phyloP scores from a whole-genome alignment of 2,888 invertebrate genomes.

The Parnassius mnemosyne region DNA sequence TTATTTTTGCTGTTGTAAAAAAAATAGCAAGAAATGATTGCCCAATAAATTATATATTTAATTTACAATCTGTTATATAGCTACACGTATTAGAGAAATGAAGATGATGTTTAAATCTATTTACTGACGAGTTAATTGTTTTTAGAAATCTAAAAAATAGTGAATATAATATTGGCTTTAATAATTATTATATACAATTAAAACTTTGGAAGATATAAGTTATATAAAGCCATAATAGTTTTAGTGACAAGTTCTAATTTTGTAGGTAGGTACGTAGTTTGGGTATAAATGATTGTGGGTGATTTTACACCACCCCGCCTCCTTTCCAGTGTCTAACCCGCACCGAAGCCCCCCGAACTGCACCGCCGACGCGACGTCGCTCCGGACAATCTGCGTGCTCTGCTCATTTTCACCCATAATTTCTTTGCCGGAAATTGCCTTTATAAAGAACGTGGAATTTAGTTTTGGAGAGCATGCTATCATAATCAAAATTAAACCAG shows the following conservation, averaged over 20 bases:
- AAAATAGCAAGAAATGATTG: no score
- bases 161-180: no score
- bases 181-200: no score
- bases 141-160: no score
- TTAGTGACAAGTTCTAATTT: conserved; percentile 76
- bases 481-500: conserved; percentile 46
- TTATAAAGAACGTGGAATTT: conserved; percentile 72
- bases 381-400: conserved; percentile 80
- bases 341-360: conserved; percentile 65
- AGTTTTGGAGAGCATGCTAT: conserved; percentile 52
- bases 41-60: no score
- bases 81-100: no score
- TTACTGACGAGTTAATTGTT: no score
- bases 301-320: conserved; percentile 73
- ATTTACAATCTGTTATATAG: no score
- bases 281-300: conserved; percentile 81
- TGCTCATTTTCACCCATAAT: conserved; percentile 79
- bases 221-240: conserved; percentile 39
- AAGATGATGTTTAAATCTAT: no score
- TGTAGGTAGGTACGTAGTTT: conserved; percentile 76
- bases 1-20: no score
- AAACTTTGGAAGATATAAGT: not conserved
- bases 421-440: conserved; percentile 79
- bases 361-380: conserved; percentile 74
- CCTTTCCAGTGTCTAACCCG: conserved; percentile 58